phyloP scores from a whole-genome alignment of 2,797 vertebrate genomes.

The Tympanoctomys barrerae region DNA sequence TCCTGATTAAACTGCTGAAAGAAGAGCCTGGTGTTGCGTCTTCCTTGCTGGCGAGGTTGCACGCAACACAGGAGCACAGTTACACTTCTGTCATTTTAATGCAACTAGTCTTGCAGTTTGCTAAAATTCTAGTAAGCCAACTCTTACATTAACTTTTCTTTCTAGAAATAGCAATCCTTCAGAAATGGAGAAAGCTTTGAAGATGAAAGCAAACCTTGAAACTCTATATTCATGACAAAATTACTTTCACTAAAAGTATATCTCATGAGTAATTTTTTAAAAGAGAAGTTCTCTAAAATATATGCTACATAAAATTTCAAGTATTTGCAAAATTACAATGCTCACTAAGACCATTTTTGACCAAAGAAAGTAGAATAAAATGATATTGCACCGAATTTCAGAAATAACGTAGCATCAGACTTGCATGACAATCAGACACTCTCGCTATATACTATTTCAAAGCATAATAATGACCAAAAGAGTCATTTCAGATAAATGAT shows the following conservation, averaged over 20 bases:
- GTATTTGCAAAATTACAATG: conserved; percentile 40
- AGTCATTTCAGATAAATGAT: conserved; percentile 67
- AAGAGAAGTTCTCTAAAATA: conserved; percentile 40
- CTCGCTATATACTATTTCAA: conserved; percentile 40
- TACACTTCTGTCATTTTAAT: conserved; percentile 28
- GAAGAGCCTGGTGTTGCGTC: too few relatives aligned
- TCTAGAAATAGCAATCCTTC: conserved; percentile 42
- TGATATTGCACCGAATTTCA: conserved; percentile 27
- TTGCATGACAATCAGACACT: conserved; percentile 5
- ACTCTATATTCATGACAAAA: conserved; percentile 44
- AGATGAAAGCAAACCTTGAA: conserved; percentile 55
- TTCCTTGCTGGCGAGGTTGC: too few relatives aligned
- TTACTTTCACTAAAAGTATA: conserved; percentile 20
- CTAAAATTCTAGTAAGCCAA: not conserved
- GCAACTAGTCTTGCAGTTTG: not conserved
- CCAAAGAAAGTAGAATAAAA: conserved; percentile 15
- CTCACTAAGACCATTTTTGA: conserved; percentile 17
- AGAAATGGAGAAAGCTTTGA: not conserved
- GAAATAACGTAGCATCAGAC: not conserved
- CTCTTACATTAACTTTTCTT: not conserved
- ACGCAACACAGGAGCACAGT: too few relatives aligned
- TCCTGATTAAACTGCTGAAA: too few relatives aligned
- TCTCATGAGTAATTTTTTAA: conserved; percentile 1
- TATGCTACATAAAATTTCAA: conserved; percentile 27
- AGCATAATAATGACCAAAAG: not conserved